Percentiles rank a stretch among this genome's conserved stretches.
These are phyloP conservation scores for Alloplasta piceator DNA, from an alignment of 2,888 invertebrate species.

Conservation along the genomic window DNA sequence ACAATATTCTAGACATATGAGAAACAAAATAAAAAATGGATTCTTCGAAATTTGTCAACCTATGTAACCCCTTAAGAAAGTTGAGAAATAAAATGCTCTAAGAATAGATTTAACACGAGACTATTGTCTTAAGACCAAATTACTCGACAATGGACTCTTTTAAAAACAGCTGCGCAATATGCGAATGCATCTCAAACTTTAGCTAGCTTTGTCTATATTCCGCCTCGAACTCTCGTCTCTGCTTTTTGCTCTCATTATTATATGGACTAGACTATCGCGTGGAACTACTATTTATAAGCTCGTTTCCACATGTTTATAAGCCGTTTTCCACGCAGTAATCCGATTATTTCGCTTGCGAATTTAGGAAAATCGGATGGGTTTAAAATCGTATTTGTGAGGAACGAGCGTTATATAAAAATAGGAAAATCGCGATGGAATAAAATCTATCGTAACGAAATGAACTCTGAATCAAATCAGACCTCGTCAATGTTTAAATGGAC, in stretches of 20 bases:
- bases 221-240: conserved; percentile 48
- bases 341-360: background rate
- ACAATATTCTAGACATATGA: too few species aligned
- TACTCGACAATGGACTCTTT: background rate
- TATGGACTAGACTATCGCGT: conserved; percentile 22
- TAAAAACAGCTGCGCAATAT: background rate
- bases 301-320: conserved; percentile 73
- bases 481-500: too few species aligned
- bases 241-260: conserved; percentile 50
- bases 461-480: too few species aligned
- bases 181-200: too few species aligned
- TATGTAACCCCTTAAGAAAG: too few species aligned
- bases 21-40: too few species aligned
- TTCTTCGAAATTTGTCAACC: too few species aligned
- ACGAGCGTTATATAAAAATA: background rate
- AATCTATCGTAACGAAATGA: too few species aligned
- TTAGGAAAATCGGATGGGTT: background rate
- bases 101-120: background rate
- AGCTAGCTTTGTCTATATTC: conserved; percentile 1
- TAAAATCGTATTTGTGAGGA: background rate
- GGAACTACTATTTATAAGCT: conserved; percentile 76
- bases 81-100: background rate
- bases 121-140: background rate
- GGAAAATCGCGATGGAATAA: background rate
- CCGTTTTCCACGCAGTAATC: conserved; percentile 36